phyloP scores from a whole-genome alignment of 2,113 vertebrate genomes.

The Phylloscopus whistleri region DNA sequence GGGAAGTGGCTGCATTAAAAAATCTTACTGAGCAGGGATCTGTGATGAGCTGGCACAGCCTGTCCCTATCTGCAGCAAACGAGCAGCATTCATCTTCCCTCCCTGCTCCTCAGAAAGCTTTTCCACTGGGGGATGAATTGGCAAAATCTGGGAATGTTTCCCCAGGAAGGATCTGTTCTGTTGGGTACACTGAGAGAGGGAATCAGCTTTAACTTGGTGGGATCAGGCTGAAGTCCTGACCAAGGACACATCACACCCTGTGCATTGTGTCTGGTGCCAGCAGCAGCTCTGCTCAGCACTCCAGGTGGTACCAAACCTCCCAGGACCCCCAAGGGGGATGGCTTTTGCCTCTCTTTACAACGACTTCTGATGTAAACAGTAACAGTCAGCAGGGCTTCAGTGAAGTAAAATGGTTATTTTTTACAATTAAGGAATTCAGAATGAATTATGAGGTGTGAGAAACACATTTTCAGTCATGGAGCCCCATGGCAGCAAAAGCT shows the following conservation, averaged over 20 bases:
- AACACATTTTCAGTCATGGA: neutral
- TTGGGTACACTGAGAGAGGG: neutral
- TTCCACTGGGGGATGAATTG: neutral
- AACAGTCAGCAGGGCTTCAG: neutral
- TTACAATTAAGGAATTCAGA: neutral
- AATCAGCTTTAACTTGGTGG: neutral
- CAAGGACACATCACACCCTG: neutral
- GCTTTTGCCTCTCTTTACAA: neutral
- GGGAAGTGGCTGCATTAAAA: neutral
- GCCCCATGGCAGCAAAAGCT: neutral
- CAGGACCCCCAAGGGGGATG: too few relatives aligned
- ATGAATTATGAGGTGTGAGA: neutral
- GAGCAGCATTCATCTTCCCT: neutral
- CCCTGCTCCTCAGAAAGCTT: neutral
- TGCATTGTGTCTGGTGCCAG: accelerated
- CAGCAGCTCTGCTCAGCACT: neutral
- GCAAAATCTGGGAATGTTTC: neutral
- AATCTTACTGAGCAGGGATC: neutral
- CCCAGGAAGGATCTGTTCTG: neutral
- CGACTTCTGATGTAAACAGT: neutral
- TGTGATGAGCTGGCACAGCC: neutral
- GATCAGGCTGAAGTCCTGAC: neutral
- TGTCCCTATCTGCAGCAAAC: neutral
- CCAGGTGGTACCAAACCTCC: neutral
- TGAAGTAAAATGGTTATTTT: neutral